phyloP scores from a whole-genome alignment of 2,797 vertebrate genomes.

The Periparus ater region DNA sequence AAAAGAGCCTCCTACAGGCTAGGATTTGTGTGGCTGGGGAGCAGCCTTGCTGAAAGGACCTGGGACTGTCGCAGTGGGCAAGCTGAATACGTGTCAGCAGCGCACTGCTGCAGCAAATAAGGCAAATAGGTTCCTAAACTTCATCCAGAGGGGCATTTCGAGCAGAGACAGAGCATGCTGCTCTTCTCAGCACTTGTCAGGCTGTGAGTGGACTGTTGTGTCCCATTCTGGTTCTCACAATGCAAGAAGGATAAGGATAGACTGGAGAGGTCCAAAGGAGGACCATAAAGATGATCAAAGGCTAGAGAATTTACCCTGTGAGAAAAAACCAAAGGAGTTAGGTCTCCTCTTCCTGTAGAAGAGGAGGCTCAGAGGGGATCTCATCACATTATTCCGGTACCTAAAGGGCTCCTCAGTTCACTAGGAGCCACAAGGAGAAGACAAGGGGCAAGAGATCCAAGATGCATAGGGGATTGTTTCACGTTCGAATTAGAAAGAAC shows the following conservation, averaged over 20 bases:
- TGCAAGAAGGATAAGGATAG: not conserved
- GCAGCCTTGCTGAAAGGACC: not conserved
- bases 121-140: not conserved
- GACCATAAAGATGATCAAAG: not conserved
- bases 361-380: not conserved
- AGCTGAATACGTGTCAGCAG: not conserved
- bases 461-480: not conserved
- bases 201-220: not conserved
- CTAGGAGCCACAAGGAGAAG: not conserved
- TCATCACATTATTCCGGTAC: not conserved
- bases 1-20: not conserved
- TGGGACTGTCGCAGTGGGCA: not conserved
- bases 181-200: not conserved
- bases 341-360: not conserved
- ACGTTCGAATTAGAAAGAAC: not conserved
- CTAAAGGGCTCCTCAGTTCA: not conserved
- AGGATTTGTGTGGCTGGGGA: not conserved
- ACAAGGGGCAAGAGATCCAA: not conserved
- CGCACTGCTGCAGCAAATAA: not conserved
- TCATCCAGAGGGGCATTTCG: not conserved
- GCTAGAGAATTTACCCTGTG: not conserved
- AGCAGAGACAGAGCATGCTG: not conserved
- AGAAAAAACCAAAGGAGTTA: not conserved
- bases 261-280: not conserved
- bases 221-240: not conserved